These are phyloP conservation scores for Cylas formicarius DNA, from an alignment of 1,140 invertebrate species.

Conservation along the genomic window DNA sequence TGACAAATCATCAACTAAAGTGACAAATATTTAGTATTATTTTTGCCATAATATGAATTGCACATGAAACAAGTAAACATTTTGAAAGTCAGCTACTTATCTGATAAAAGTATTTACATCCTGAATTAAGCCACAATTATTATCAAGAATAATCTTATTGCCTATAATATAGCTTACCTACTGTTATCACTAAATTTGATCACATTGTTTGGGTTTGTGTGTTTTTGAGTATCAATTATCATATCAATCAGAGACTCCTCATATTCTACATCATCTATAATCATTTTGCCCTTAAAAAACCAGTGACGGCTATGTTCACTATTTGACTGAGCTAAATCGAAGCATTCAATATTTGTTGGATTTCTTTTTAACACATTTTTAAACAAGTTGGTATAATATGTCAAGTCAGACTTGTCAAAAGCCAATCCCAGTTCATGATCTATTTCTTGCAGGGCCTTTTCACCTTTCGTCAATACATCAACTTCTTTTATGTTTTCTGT, in stretches of 20 bases:
- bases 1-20: too few relatives aligned
- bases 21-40: too few relatives aligned
- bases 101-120: too few relatives aligned
- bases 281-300: conserved; percentile 86
- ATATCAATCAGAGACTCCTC: conserved; percentile 82
- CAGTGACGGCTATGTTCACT: conserved; percentile 90
- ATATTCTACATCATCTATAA: conserved; percentile 74
- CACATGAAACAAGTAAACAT: neutral
- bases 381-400: conserved; percentile 80
- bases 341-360: conserved; percentile 95
- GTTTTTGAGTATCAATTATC: conserved; percentile 83
- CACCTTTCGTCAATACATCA: conserved; percentile 70
- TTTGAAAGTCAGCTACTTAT: too few relatives aligned
- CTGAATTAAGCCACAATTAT: too few relatives aligned
- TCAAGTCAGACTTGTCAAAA: conserved; percentile 82
- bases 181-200: conserved; percentile 98
- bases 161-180: conserved; percentile 50
- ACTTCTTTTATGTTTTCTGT: conserved; percentile 49
- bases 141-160: neutral
- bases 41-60: too few relatives aligned
- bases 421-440: conserved; percentile 81
- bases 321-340: conserved; percentile 98
- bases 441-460: conserved; percentile 71
- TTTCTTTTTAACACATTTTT: conserved; percentile 76
- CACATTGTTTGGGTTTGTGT: conserved; percentile 87